Conservation (phyloP, 2,888 invertebrate species). For the Acanthosepion lycidas region DNA sequence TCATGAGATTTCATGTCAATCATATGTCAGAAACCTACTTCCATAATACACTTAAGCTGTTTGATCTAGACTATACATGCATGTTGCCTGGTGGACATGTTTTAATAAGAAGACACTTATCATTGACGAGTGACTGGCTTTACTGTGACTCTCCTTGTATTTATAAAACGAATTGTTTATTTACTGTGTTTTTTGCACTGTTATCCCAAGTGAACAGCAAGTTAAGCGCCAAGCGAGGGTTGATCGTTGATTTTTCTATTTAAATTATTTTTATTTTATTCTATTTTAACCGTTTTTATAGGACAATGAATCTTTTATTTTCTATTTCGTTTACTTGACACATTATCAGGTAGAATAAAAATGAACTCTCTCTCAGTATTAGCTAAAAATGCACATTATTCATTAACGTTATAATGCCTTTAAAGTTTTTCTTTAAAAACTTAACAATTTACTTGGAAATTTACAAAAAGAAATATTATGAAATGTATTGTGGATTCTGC, state of each 20-base stretch:
- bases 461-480: no score
- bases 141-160: neutral
- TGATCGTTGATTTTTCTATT: neutral
- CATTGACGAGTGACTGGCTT: neutral
- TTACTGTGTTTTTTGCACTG: neutral
- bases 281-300: no score
- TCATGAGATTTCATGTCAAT: neutral
- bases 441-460: no score
- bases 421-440: no score
- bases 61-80: conserved; percentile 16
- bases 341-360: no score
- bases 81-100: neutral
- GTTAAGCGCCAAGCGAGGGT: neutral
- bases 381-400: no score
- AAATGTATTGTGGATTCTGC: no score
- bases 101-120: neutral
- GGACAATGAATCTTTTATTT: no score
- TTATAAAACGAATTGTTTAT: neutral
- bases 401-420: no score
- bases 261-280: no score
- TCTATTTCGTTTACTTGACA: no score
- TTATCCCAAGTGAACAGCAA: neutral
- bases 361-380: no score
- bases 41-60: neutral
- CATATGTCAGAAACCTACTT: neutral